phyloP scores from a whole-genome alignment of 2,888 invertebrate species.

The Agrypnus murinus region DNA sequence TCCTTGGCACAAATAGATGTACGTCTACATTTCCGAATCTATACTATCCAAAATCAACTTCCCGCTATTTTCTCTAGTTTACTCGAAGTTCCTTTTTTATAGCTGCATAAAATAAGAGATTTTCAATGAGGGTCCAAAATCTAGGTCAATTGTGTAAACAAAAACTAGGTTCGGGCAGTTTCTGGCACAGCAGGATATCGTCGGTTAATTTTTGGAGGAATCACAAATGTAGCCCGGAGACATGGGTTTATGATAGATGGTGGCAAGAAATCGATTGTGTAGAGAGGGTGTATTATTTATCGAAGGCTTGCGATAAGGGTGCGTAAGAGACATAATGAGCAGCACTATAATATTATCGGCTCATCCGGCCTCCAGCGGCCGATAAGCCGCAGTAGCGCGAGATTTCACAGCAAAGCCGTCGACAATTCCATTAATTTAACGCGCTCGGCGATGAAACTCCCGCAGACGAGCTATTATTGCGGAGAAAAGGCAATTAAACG shows the following conservation, averaged over 20 bases:
- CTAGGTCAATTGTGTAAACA: constrained; percentile 3
- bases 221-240: constrained; percentile 15
- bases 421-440: constrained; percentile 71
- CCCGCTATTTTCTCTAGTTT: background rate
- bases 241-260: constrained; percentile 40
- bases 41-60: background rate
- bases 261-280: constrained; percentile 48
- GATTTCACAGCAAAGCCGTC: constrained; percentile 68
- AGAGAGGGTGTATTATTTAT: constrained; percentile 60
- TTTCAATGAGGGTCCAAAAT: constrained; percentile 7
- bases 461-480: constrained; percentile 66
- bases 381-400: constrained; percentile 66
- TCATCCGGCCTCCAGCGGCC: constrained; percentile 64
- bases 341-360: constrained; percentile 63
- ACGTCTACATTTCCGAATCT: no score
- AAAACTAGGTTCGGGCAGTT: background rate
- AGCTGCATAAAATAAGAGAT: background rate
- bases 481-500: constrained; percentile 68
- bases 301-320: constrained; percentile 59
- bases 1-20: no score
- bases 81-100: background rate
- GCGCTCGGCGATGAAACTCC: constrained; percentile 66
- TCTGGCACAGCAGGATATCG: background rate
- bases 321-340: constrained; percentile 62
- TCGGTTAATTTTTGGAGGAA: constrained; percentile 25